Base-by-base conservation (phyloP, 2,113 vertebrate genomes). In the Chloroceryle aenea region DNA sequence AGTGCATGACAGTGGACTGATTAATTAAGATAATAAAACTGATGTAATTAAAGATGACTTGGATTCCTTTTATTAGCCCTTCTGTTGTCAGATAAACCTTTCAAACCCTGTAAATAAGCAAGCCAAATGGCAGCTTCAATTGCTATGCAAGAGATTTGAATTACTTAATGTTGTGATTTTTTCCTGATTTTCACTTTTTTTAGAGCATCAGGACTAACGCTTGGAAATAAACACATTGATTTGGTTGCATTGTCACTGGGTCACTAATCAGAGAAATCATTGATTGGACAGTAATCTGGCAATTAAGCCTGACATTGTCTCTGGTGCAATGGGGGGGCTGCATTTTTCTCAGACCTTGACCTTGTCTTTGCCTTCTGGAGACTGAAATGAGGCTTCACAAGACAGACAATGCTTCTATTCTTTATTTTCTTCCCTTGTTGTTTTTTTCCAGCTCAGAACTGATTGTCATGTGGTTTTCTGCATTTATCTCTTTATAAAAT, bases 21-120 rank as follows among this genome's bases (percentile, higher is more conserved):
- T 95, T 97, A 95, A 97, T 97, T 93, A 91, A 91, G 92, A 91
- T 91, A 93, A 90, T 94, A 97, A 93, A 96, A 56, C 25, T 43
- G 77, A 76, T 95, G 67, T 84, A 95, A 96, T 94, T 96, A 96
- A 96, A 90, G 63, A 90, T 86, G 66, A 93, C 67, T 91, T 76
- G 58, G 38, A 64, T 73, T 82, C 56, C 92, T 82, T 96, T 95
- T 94, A 95, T 93, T 80, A 91, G 79, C 52, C 87, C 69, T 91
- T 89, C 81, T 89, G 71, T 91, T 95, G 87, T 95, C 90, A 90
- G 78, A 68, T 79, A 96, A 90, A 86, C 75, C 68, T 88, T 91
- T 90, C 90, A 93, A 83, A 90, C 34, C 38, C 62, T 92, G 66
- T 94, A 95, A 97, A 97, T 94, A 97, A 96, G 68, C 32, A 92